Evolutionary conservation across 2,888 invertebrate species (phyloP).

Genomic region (Scotopteryx bipunctaria): DNA sequence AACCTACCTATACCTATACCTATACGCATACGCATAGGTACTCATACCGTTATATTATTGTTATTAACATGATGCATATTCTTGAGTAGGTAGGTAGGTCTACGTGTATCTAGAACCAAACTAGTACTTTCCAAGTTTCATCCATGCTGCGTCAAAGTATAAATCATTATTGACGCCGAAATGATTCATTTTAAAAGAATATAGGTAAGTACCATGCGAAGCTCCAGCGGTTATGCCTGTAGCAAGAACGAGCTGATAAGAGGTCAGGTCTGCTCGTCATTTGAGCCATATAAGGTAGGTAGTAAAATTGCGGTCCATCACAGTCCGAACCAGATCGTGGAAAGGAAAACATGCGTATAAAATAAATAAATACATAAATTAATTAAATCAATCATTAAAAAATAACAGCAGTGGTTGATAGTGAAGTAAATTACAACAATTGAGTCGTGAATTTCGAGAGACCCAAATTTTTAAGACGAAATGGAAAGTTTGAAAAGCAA

Average conservation of each 20-base stretch:
- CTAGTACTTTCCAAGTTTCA: conserved; percentile 24
- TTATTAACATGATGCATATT: no score
- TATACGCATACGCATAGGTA: no score
- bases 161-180: conserved; percentile 13
- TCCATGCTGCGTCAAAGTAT: conserved; percentile 14
- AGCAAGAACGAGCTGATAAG: conserved; percentile 19
- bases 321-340: conserved; percentile 6
- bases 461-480: not conserved
- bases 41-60: no score
- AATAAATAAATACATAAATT: not conserved
- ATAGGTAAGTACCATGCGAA: not conserved
- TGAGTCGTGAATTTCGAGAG: not conserved
- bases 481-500: conserved; percentile 19
- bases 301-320: not conserved
- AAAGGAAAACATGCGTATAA: conserved; percentile 13
- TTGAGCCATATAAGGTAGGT: conserved; percentile 13
- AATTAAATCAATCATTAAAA: not conserved
- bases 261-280: conserved; percentile 8
- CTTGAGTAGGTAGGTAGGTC: no score
- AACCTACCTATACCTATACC: no score
- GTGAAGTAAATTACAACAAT: no score
- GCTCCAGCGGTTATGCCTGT: not conserved
- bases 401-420: not conserved
- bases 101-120: no score
- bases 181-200: conserved; percentile 16